These are phyloP conservation scores for Drosophila tropicalis DNA, from an alignment of 1,140 invertebrate genomes.

Conservation along the genomic window DNA sequence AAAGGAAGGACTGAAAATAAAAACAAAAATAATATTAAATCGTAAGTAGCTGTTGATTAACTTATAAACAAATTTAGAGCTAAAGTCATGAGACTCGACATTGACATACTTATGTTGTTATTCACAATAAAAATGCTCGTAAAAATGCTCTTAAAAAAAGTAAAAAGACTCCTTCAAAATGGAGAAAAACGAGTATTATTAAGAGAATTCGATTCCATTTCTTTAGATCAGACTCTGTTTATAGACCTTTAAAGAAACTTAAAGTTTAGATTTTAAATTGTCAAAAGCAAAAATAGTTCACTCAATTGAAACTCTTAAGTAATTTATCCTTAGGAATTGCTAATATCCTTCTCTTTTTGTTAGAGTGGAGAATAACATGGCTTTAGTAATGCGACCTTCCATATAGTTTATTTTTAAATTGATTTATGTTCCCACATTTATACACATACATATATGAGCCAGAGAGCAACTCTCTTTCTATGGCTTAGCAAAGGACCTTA, in stretches of 20 bases:
- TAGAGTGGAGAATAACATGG: slow-evolving; percentile 10
- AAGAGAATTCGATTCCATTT: too few species aligned
- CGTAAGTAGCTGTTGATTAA: neutral
- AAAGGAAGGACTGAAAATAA: neutral
- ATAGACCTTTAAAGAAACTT: too few species aligned
- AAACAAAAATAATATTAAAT: neutral
- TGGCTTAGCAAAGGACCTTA: slow-evolving; percentile 12
- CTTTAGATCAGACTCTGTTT: too few species aligned
- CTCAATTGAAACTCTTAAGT: neutral
- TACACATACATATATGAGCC: neutral
- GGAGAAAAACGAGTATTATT: too few species aligned
- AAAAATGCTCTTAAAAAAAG: too few species aligned
- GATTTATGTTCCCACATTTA: slow-evolving; percentile 45
- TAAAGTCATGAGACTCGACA: neutral
- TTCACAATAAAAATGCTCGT: too few species aligned
- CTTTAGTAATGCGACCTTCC: slow-evolving; percentile 22
- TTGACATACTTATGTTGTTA: too few species aligned
- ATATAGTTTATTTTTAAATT: slow-evolving; percentile 49
- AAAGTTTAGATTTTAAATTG: too few species aligned
- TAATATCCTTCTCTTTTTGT: neutral
- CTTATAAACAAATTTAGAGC: neutral
- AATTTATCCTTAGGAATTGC: slow-evolving; percentile 2
- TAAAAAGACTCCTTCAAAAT: too few species aligned
- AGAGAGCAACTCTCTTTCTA: neutral
- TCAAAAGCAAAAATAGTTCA: neutral